These are phyloP conservation scores for Aporophyla nigra DNA, from an alignment of 2,888 invertebrate species.

Conservation along the genomic window DNA sequence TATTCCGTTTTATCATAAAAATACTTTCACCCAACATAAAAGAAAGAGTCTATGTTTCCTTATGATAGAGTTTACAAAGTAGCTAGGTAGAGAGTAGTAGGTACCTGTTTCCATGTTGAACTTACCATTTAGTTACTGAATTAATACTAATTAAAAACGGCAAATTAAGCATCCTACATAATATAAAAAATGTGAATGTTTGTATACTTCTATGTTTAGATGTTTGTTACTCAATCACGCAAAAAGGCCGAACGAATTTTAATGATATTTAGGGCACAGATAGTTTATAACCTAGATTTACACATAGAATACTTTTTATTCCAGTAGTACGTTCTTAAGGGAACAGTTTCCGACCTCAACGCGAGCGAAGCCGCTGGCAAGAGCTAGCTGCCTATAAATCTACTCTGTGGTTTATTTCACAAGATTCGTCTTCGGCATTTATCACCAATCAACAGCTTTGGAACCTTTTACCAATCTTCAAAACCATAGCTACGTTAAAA, in stretches of 20 bases:
- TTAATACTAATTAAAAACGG: neutral
- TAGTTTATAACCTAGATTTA: no score
- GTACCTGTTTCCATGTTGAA: neutral
- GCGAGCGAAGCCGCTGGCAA: no score
- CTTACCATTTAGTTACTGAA: neutral
- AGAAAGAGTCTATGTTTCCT: neutral
- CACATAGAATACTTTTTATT: no score
- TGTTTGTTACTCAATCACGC: no score
- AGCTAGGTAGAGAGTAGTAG: neutral
- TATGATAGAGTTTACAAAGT: neutral
- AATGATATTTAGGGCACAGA: no score
- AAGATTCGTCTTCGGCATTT: neutral
- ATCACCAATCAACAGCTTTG: neutral
- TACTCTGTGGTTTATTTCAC: neutral
- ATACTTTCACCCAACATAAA: neutral
- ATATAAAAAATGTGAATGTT: no score
- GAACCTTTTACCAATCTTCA: neutral
- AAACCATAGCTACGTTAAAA: neutral
- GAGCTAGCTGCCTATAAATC: neutral
- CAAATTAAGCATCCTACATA: neutral
- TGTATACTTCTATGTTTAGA: no score
- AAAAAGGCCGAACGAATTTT: no score
- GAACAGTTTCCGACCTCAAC: no score
- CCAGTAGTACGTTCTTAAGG: no score
- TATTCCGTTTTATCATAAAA: neutral